These are phyloP conservation scores for Acridotheres tristis DNA, from an alignment of 2,797 vertebrate species.

Conservation along the genomic window DNA sequence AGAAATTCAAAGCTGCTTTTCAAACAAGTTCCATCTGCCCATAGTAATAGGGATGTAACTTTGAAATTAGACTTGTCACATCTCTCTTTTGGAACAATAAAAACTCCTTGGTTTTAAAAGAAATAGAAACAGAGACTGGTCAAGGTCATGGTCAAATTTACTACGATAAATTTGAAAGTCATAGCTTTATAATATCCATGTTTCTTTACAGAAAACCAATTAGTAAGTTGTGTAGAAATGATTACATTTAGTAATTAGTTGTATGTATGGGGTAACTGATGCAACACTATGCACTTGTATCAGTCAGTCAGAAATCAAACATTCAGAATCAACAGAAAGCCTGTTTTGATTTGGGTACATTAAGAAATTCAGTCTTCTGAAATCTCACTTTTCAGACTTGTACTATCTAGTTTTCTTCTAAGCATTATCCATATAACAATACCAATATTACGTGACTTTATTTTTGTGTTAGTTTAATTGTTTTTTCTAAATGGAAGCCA, in stretches of 20 bases:
- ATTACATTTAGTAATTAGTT: not conserved
- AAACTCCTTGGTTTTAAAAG: not conserved
- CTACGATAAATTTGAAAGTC: not conserved
- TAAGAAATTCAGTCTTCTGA: not conserved
- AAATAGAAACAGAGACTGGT: not conserved
- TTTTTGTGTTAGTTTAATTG: not conserved
- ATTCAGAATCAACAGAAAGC: too few relatives aligned
- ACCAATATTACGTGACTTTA: not conserved
- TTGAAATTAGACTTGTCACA: not conserved
- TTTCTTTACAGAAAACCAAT: not conserved
- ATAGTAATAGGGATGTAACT: not conserved
- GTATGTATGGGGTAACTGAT: not conserved
- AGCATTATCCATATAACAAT: not conserved
- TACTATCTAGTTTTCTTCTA: not conserved
- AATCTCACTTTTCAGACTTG: not conserved
- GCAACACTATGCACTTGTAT: not conserved
- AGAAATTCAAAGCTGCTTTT: not conserved
- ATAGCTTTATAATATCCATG: not conserved
- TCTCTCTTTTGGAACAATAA: not conserved
- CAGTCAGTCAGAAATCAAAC: not conserved
- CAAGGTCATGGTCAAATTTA: not conserved
- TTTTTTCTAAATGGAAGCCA: not conserved
- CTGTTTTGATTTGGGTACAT: not conserved
- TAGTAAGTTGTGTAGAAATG: not conserved
- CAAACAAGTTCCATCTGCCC: not conserved